phyloP scores from a whole-genome alignment of 2,797 vertebrate species.

The Heliangelus exortis region DNA sequence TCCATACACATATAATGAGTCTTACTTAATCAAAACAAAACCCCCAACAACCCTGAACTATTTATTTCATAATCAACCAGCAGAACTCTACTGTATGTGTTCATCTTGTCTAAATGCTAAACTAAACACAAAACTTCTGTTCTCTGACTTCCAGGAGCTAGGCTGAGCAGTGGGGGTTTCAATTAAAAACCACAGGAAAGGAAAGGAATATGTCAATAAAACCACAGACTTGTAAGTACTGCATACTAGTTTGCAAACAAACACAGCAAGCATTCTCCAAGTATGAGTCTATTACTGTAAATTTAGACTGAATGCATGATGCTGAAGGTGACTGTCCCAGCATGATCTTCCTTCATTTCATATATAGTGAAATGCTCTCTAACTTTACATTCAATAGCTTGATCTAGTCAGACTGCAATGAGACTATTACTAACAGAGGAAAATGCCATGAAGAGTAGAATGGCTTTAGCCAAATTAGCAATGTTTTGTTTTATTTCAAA shows the following conservation, averaged over 20 bases:
- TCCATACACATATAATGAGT: neutral
- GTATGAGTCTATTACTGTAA: conserved; percentile 80
- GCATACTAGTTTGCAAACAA: conserved; percentile 85
- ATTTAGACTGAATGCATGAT: conserved; percentile 75
- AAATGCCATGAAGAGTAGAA: conserved; percentile 29
- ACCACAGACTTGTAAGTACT: conserved; percentile 84
- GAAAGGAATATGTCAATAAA: conserved; percentile 86
- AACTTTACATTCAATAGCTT: conserved; percentile 39
- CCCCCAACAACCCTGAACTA: conserved; percentile 10
- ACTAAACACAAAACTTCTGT: conserved; percentile 78
- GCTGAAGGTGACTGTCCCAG: conserved; percentile 79
- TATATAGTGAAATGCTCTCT: conserved; percentile 50
- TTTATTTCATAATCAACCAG: conserved; percentile 64
- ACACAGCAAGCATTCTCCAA: conserved; percentile 80
- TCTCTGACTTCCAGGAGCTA: conserved; percentile 76
- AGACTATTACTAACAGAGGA: conserved; percentile 23
- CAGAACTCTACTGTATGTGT: conserved; percentile 55
- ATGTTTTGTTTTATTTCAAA: conserved; percentile 48
- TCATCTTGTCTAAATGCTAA: conserved; percentile 73
- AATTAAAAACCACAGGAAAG: conserved; percentile 86
- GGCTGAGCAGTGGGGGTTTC: conserved; percentile 82
- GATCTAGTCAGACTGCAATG: conserved; percentile 30
- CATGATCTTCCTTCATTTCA: conserved; percentile 69
- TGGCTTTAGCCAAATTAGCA: conserved; percentile 14
- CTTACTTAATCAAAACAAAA: conserved; percentile 32